Evolutionary conservation across 1,140 invertebrate species (phyloP), one percentile per base, ranked within the genome.

Genomic region (Ephestia elutella): DNA sequence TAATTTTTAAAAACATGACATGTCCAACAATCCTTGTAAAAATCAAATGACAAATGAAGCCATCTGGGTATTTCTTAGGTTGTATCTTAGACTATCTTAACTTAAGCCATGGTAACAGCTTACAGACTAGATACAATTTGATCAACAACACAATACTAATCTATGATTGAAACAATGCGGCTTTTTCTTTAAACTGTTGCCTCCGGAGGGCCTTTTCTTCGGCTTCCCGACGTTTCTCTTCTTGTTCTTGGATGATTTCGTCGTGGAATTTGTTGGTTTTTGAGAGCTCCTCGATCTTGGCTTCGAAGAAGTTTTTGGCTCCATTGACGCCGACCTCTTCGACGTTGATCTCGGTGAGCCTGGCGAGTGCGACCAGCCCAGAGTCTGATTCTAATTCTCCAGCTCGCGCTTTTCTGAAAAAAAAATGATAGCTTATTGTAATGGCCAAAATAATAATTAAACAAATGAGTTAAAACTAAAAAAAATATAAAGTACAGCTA

Each of bases 291-390:
- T 96, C 94, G 68, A 97, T 97, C 92, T 97, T 97, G 2, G 96
- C 95, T 90, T 97, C 95, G 73, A 97, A 97, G 87, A 97, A 97
- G 74, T 93, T 93, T 80, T 97, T 97, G 2, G 96, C 96, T 20
- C 95, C 96, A 61, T 92, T 94, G 0, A 97, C 96, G 18, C 96
- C 96, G 18, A 96, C 95, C 90, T 96, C 93, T 54, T 96, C 95
- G 0, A 97, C 95, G 76, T 96, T 93, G 54, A 97, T 94, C 87
- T 97, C 96, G 7, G 95, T 96, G 10, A 97, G 89, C 65, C 93
- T 91, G 0, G 96, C 95, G 65, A 97, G 83, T 68, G 96, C 93
- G 62, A 92, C 92, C n/a, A 97, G 89, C 2, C 96, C 96, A 5
- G 95, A 95, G 74, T 96, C 93, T 54, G 91, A 91, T 60, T 93